Evolutionary conservation across 1,140 invertebrate genomes (phyloP).

Genomic region (Meloidogyne hapla): DNA sequence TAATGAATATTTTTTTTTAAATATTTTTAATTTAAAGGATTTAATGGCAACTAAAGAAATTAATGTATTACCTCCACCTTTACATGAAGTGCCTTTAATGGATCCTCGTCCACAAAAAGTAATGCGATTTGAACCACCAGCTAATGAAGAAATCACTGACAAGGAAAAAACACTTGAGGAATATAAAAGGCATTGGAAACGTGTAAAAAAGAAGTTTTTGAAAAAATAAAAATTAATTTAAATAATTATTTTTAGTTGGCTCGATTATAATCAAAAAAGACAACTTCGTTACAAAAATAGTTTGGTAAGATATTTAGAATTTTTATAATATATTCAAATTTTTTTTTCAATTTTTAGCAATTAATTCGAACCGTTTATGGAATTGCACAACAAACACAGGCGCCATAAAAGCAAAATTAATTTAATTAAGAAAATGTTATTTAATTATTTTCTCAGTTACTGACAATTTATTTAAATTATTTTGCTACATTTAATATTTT

Average conservation of each 20-base stretch:
- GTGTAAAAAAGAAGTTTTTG: constrained; percentile 46
- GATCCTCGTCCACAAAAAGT: constrained; percentile 40
- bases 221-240: background rate
- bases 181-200: constrained; percentile 44
- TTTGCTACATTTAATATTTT: too few relatives aligned
- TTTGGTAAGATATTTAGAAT: constrained; percentile 10
- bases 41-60: constrained; percentile 52
- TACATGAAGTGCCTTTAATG: constrained; percentile 25
- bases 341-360: constrained; percentile 18
- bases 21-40: constrained; percentile 35
- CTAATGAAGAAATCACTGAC: background rate
- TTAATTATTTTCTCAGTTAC: too few relatives aligned
- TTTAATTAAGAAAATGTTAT: too few relatives aligned
- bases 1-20: background rate
- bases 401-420: background rate
- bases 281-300: constrained; percentile 47
- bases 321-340: background rate
- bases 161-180: constrained; percentile 26
- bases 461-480: too few relatives aligned
- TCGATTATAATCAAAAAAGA: constrained; percentile 39
- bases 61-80: constrained; percentile 36
- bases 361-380: constrained; percentile 45
- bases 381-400: constrained; percentile 52
- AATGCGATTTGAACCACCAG: constrained; percentile 13
- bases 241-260: constrained; percentile 36